Conservation (phyloP, 1,140 invertebrate genomes). For the Linepithema humile region DNA sequence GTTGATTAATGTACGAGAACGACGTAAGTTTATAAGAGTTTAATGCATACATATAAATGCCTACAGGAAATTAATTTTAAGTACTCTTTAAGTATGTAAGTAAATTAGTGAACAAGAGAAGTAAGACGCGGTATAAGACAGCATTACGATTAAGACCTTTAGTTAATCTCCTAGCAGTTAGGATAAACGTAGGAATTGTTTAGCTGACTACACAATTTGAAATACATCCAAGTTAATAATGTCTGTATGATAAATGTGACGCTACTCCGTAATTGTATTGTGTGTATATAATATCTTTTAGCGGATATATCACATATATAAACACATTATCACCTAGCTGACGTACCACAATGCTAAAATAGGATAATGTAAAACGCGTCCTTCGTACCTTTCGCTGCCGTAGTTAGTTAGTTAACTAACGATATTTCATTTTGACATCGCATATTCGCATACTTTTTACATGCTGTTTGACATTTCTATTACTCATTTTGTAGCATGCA, state of each 20-base stretch:
- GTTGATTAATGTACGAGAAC: slow-evolving; percentile 30
- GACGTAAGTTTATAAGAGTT: slow-evolving; percentile 38
- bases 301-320: slow-evolving; percentile 48
- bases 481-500: not conserved
- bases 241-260: slow-evolving; percentile 73
- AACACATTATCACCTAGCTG: slow-evolving; percentile 62
- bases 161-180: slow-evolving; percentile 68
- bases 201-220: slow-evolving; percentile 62
- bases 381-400: slow-evolving; percentile 44
- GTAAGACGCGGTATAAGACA: slow-evolving; percentile 6
- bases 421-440: slow-evolving; percentile 8
- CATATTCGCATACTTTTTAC: slow-evolving; percentile 54
- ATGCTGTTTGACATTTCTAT: slow-evolving; percentile 32
- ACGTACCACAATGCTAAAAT: slow-evolving; percentile 38
- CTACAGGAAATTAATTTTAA: slow-evolving; percentile 65
- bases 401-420: not conserved
- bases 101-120: slow-evolving; percentile 32
- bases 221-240: slow-evolving; percentile 68
- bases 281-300: slow-evolving; percentile 70
- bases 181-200: slow-evolving; percentile 70
- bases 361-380: slow-evolving; percentile 19
- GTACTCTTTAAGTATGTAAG: slow-evolving; percentile 43
- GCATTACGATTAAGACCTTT: slow-evolving; percentile 60
- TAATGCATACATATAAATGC: slow-evolving; percentile 50
- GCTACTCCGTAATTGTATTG: slow-evolving; percentile 72